Percentiles rank a stretch among this genome's conserved stretches.
Conservation (phyloP, 1,140 invertebrate species). For the Eupeodes corollae region DNA sequence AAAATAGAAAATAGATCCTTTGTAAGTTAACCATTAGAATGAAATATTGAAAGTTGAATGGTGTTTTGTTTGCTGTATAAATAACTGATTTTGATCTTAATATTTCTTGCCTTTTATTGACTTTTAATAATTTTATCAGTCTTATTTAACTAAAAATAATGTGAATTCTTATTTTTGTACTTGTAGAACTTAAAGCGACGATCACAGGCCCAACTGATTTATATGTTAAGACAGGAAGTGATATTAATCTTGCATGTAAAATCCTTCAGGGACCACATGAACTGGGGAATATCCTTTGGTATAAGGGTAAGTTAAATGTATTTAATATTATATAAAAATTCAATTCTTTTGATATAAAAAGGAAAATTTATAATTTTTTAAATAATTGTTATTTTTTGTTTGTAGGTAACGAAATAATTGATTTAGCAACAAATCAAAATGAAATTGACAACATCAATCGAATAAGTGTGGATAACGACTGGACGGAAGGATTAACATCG, state of each 20-base stretch:
- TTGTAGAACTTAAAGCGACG: constrained; percentile 68
- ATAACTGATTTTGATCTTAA: too few species aligned
- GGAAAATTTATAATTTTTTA: too few species aligned
- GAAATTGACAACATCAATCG: constrained; percentile 37
- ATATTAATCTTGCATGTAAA: constrained; percentile 67
- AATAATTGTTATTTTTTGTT: constrained; percentile 1
- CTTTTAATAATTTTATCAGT: too few species aligned
- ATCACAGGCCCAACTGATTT: constrained; percentile 66
- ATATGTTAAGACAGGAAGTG: constrained; percentile 75
- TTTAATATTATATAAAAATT: too few species aligned
- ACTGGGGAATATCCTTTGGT: constrained; percentile 74
- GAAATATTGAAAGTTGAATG: too few species aligned
- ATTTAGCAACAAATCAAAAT: constrained; percentile 28
- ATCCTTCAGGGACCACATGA: constrained; percentile 77
- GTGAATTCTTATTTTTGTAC: constrained; percentile 4
- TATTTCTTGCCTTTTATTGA: too few species aligned
- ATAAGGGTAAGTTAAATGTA: constrained; percentile 49
- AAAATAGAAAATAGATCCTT: too few species aligned
- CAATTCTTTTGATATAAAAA: too few species aligned
- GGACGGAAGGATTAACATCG: constrained; percentile 33
- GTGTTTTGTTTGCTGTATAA: too few species aligned
- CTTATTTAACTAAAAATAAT: neutral
- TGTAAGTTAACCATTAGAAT: too few species aligned
- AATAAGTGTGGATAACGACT: constrained; percentile 34
- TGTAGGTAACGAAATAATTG: constrained; percentile 34